Percentiles rank a stretch among this genome's conserved stretches.
Evolutionary conservation across 2,888 invertebrate species (phyloP).

Genomic region (Buathra laborator): DNA sequence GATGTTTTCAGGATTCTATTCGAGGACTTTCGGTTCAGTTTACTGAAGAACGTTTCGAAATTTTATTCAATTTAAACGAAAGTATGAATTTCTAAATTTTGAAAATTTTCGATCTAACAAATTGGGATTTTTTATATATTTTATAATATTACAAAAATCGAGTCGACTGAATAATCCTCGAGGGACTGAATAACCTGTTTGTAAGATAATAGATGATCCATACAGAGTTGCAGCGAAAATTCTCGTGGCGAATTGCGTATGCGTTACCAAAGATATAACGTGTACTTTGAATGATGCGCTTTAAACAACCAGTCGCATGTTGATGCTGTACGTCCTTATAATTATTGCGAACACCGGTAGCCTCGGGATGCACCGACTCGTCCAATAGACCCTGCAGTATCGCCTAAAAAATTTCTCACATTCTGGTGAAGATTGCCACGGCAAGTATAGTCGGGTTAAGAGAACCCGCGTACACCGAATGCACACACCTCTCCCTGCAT

Average conservation of each 20-base stretch:
- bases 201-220: too few species aligned
- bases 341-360: background rate
- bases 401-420: conserved; percentile 75
- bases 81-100: too few species aligned
- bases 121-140: too few species aligned
- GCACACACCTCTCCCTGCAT: conserved; percentile 64
- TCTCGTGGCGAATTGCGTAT: background rate
- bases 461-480: conserved; percentile 52
- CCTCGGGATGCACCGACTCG: background rate
- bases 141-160: too few species aligned
- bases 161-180: too few species aligned
- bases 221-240: background rate
- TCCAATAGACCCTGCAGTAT: background rate
- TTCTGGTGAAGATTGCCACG: conserved; percentile 72
- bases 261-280: background rate
- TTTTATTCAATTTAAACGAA: too few species aligned
- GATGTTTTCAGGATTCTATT: too few species aligned
- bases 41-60: too few species aligned
- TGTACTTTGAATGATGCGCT: background rate
- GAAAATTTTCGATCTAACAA: too few species aligned
- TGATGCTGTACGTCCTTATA: background rate
- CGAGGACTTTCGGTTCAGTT: too few species aligned
- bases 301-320: background rate
- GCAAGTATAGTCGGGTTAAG: background rate
- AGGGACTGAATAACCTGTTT: too few species aligned